phyloP scores from a whole-genome alignment of 2,113 vertebrate species.

The Balaeniceps rex region DNA sequence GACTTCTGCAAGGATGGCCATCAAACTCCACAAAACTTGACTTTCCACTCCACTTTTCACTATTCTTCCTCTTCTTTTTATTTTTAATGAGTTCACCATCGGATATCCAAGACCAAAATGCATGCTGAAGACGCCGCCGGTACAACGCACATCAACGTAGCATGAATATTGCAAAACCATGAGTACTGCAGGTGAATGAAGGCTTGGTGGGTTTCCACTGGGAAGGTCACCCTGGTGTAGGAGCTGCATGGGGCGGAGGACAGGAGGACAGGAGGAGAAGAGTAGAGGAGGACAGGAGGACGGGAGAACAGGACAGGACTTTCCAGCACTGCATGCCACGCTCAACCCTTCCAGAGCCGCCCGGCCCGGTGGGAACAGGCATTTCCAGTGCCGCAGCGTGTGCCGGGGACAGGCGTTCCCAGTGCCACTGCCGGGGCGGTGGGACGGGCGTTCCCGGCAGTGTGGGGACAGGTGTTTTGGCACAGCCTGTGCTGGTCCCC shows the following conservation, averaged over 20 bases:
- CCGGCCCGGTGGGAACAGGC: background rate
- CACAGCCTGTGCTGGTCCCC: fast-evolving
- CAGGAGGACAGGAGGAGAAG: background rate
- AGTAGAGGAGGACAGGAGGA: background rate
- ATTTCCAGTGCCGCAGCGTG: background rate
- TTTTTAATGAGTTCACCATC: background rate
- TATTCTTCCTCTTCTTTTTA: background rate
- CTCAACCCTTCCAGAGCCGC: background rate
- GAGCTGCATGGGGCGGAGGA: background rate
- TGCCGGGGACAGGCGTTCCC: background rate
- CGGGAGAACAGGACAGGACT: background rate
- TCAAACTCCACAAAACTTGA: background rate
- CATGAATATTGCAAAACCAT: background rate
- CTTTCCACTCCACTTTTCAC: background rate
- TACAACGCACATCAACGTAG: fast-evolving
- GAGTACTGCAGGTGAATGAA: background rate
- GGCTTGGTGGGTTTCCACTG: background rate
- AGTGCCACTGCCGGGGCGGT: background rate
- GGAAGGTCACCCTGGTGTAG: background rate
- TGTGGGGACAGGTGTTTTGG: fast-evolving
- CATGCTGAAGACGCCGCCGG: fast-evolving
- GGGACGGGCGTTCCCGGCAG: fast-evolving
- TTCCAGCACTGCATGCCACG: background rate
- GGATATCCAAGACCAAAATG: background rate
- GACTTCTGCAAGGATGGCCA: background rate